A percentile compares a stretch with the other conserved stretches of the same genome.
Evolutionary conservation across 2,113 vertebrate species (phyloP).

Genomic region (Glaucidium brasilianum): DNA sequence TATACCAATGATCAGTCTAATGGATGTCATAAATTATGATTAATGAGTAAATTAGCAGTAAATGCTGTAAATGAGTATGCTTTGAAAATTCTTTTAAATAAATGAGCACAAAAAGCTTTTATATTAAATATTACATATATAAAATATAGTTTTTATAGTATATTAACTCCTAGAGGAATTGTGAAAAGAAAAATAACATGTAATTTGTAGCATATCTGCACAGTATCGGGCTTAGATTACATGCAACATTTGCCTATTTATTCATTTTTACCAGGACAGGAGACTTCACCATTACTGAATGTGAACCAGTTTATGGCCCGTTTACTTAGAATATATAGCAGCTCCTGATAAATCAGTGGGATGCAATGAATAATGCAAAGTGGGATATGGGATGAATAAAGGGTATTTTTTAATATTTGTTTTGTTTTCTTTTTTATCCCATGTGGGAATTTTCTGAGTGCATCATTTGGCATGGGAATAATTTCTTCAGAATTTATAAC

Average conservation of each 20-base stretch:
- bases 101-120: background rate
- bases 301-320: background rate
- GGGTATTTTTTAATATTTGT: background rate
- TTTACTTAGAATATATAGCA: background rate
- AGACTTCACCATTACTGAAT: background rate
- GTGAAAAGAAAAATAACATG: background rate
- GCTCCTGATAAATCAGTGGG: background rate
- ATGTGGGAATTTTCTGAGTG: background rate
- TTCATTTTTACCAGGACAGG: background rate
- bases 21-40: conserved; percentile 62
- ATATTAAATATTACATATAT: background rate
- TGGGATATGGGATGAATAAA: background rate
- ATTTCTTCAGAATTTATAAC: background rate
- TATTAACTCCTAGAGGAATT: background rate
- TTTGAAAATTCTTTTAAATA: conserved; percentile 25
- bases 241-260: background rate
- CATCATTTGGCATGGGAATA: background rate
- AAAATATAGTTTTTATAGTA: background rate
- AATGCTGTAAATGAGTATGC: conserved; percentile 34
- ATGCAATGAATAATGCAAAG: background rate
- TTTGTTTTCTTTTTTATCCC: background rate
- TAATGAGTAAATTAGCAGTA: conserved; percentile 65
- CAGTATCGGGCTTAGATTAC: background rate
- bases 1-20: conserved; percentile 55
- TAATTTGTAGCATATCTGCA: background rate